These are phyloP conservation scores for Corydoras maculifer DNA, from an alignment of 2,113 vertebrate genomes.

Conservation along the genomic window DNA sequence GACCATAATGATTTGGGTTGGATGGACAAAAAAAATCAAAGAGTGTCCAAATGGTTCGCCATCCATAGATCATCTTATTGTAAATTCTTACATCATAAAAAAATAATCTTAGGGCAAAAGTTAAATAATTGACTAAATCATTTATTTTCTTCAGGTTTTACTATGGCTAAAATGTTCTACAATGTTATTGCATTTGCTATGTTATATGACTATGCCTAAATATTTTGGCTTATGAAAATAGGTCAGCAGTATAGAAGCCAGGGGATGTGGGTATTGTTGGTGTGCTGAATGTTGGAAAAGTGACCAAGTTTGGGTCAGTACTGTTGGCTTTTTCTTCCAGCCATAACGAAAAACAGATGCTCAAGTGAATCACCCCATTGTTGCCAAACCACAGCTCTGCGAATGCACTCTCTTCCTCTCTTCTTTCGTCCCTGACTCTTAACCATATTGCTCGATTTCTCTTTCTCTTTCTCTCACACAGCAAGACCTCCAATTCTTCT, in stretches of 20 bases:
- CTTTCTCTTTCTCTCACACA: constrained; percentile 28
- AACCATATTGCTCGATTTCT: constrained; percentile 19
- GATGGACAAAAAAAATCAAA: no score
- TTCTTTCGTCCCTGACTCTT: background rate
- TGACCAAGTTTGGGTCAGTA: constrained; percentile 63
- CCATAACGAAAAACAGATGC: constrained; percentile 73
- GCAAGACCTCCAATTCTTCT: constrained; percentile 4
- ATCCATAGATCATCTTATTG: no score
- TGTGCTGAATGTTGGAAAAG: constrained; percentile 62
- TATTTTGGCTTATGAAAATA: constrained; percentile 57
- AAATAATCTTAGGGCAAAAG: no score
- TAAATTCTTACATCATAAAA: no score
- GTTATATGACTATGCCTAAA: constrained; percentile 23
- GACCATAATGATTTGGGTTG: no score
- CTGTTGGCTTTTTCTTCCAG: constrained; percentile 56
- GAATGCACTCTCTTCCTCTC: constrained; percentile 35
- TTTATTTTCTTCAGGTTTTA: no score
- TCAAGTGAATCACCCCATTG: constrained; percentile 73
- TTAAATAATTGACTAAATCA: no score
- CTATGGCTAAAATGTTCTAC: no score
- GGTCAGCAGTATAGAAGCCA: constrained; percentile 67
- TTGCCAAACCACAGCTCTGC: constrained; percentile 52
- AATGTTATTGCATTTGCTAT: background rate
- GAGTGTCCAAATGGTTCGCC: no score
- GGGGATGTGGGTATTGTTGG: constrained; percentile 59